Base-by-base conservation (phyloP, 2,888 invertebrate species). In the Atrina japonica region DNA sequence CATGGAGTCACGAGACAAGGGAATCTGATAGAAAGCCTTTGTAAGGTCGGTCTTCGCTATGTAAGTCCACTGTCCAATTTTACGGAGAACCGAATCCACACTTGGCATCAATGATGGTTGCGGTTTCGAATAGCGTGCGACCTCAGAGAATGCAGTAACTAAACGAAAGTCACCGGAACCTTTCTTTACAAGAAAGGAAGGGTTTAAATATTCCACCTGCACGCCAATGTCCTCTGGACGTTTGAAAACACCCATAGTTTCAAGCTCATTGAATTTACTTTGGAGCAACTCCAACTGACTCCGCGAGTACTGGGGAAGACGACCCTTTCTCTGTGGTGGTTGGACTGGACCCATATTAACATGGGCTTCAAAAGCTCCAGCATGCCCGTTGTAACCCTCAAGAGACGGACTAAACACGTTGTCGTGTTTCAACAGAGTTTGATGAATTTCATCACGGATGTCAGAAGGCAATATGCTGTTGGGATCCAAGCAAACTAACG, bases 131-230 rank as follows among this genome's bases (percentile, higher is more conserved):
- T 82, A 81, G 3, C 73, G 56, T 9, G 77, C 78, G 9, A 80
- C 75, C 45, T 77, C 79, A 7, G 65, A 61, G 45, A 81, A 79
- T 2, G 80, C 75, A 7, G 82, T 80, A 16, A 81, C 79, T 9
- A 81, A 64, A 16, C 81, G 69, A 53, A 60, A 73, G 23, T 68
- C 73, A 14, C 82, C 77, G 18, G 21, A 40, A 1, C 63, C 55
- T 53, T 76, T 80, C 47, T 76, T 80, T 0, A 82, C 73, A 11
- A 83, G 66, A 52, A 82, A 83, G 3, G 78, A 77, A 0, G 81
- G 83, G 53, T 80, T 82, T 11, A 83, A 41, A 30, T 83, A 83
- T 45, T 83, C 80, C 3, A 75, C 76, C 3, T 41, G 73, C 40
- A 30, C 59, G 72, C 16, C 71, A 49, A 58, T 74, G 67, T 58